Evolutionary conservation across 1,140 invertebrate species (phyloP).

Genomic region (Sycophila sp.): DNA sequence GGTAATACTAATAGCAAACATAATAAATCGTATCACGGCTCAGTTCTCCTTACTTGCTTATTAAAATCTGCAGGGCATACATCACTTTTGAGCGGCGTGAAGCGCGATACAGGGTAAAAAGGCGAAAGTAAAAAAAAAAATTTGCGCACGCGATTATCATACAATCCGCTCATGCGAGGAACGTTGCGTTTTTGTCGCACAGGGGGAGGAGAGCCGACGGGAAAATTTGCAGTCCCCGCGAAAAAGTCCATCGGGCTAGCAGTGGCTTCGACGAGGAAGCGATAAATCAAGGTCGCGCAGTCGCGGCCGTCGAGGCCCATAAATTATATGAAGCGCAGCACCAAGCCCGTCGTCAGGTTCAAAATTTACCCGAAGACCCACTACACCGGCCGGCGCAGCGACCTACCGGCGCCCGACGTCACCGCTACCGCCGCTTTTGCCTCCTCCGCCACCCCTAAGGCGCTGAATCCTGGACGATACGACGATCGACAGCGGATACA

Average conservation of each 20-base stretch:
- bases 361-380: slow-evolving; percentile 26
- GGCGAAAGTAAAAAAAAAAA: no score
- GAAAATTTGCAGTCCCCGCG: background rate
- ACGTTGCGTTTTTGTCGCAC: no score
- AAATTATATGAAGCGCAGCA: slow-evolving; percentile 38
- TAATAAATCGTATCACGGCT: no score
- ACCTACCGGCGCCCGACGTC: slow-evolving; percentile 4
- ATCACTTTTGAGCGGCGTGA: no score
- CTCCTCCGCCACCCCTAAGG: no score
- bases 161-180: no score
- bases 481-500: slow-evolving; percentile 4
- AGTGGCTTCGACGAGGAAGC: background rate
- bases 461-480: background rate
- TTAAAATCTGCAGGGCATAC: no score
- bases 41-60: no score
- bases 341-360: slow-evolving; percentile 25
- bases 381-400: slow-evolving; percentile 8
- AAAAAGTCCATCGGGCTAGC: no score
- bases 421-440: background rate
- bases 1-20: no score
- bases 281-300: slow-evolving; percentile 11
- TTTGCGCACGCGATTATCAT: no score
- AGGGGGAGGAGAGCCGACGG: slow-evolving; percentile 34
- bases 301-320: background rate
- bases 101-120: no score